Evolutionary conservation across 2,797 vertebrate genomes (phyloP), one percentile per base, ranked within the genome.

Genomic region (Artibeus jamaicensis): DNA sequence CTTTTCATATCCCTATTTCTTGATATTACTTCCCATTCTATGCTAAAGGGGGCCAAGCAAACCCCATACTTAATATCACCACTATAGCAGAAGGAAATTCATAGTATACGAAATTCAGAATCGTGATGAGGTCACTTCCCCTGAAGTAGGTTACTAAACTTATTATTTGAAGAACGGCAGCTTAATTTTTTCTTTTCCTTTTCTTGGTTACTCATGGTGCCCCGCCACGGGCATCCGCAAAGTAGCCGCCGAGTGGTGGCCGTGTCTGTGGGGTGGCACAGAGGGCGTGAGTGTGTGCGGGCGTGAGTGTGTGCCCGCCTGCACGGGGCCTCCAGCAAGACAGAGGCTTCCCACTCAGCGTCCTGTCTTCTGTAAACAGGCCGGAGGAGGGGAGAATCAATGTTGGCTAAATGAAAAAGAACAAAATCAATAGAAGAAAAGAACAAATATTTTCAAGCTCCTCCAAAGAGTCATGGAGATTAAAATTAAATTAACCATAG

Each of bases 401-500:
- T 46, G 34, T 7, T 34, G 79, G 34, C 29, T 44, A 67, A 81
- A 71, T 50, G 62, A 87, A 59, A 86, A 77, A 50, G 77, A 76
- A 44, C 11, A 70, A 73, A 55, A 53, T 91, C 88, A 19, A 65
- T 65, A 71, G 59, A 34, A 92, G 87, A 85, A 92, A 71, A 55
- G 65, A 26, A 76, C 94, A 93, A 62, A 18, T 50, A 70, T 86
- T 37, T 93, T 67, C 71, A 71, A 39, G 68, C 57, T 55, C 67
- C 79, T 67, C 15, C 55, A 34, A 82, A 48, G 14, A 83, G 42
- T 44, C 70, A 12, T 18, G 39, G 68, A 94, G 67, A 96, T 92
- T 48, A 91, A 96, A 89, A 87, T 78, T 76, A 89, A 95, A 94
- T 89, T 68, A 92, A 77, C 57, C n/a, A 26, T 8, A 29, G 42